Evolutionary conservation across 2,797 vertebrate species (phyloP), one percentile per base, ranked within the genome.

Genomic region (Karalla daura): DNA sequence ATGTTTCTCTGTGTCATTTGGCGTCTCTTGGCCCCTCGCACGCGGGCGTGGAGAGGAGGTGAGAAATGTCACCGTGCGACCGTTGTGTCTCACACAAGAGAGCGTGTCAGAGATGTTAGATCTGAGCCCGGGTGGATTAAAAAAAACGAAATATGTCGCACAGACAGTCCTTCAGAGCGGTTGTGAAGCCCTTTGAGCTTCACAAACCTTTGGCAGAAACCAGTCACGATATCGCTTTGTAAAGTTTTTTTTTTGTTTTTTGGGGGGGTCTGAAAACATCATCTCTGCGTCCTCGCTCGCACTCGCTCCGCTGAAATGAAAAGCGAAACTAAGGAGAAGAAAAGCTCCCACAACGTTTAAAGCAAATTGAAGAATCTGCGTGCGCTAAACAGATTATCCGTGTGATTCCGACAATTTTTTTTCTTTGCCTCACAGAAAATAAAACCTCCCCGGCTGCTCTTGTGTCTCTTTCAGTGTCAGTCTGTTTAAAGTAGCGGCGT

Each of bases 391-490:
- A 59, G 66, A 60, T 52, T 53, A 55, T 73, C 65, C 73, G 56
- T 70, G 35, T 13, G 39, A 71, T 50, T 66, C 62, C 50, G 6
- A 0, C 56, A 45, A 49, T 72, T 73, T 67, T 66, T 83, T 81
- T 60, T 83, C 80, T 60, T 30, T 55, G 59, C 65, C 60, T 60
- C 21, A 63, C 49, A 82, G 10, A 30, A n/a, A n/a, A n/a, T n/a
- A n/a, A n/a, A n/a, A n/a, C n/a, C 77, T 71, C 70, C 67, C 50
- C 70, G 76, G 78, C 83, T 78, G 80, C 74, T 68, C 44, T 56
- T 25, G 46, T 25, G 63, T 60, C 54, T 80, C 47, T 63, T 17
- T 60, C 47, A 13, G 79, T 68, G 82, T 79, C 77, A 59, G 56
- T 27, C 55, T 66, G 84, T 81, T 83, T 44, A 66, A 71, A 74